Evolutionary conservation across 2,888 invertebrate genomes (phyloP).

Genomic region (Lamellibrachia satsuma): DNA sequence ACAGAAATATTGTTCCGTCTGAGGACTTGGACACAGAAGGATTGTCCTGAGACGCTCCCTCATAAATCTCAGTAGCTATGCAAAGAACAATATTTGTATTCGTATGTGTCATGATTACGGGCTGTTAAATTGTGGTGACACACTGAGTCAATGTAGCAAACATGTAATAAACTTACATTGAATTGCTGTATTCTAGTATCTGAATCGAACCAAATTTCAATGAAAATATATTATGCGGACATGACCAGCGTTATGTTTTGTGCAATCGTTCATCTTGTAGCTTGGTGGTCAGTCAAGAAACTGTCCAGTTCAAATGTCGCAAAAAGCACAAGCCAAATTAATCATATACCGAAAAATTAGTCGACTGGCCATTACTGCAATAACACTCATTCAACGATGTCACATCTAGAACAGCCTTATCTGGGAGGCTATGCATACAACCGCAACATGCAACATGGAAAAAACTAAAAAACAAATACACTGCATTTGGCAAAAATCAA

Average conservation of each 20-base stretch:
- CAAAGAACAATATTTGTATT: background rate
- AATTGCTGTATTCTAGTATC: background rate
- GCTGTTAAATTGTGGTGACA: background rate
- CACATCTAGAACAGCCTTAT: background rate
- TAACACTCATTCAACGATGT: background rate
- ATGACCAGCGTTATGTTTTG: too few species aligned
- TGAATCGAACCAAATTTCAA: background rate
- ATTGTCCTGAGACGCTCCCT: background rate
- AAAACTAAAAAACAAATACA: background rate
- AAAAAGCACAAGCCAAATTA: too few species aligned
- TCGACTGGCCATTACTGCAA: background rate
- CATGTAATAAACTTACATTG: background rate
- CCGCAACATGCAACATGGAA: background rate
- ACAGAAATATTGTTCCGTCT: too few species aligned
- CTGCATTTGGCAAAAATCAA: constrained; percentile 12
- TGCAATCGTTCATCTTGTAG: too few species aligned
- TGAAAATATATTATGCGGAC: too few species aligned
- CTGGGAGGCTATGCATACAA: background rate
- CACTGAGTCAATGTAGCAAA: background rate
- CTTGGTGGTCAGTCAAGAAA: too few species aligned
- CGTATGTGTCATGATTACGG: background rate
- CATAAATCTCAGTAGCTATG: background rate
- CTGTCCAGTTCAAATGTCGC: too few species aligned
- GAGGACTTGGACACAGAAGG: background rate
- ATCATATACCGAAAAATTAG: too few species aligned